Evolutionary conservation across 2,888 invertebrate genomes (phyloP), one percentile per base, ranked within the genome.

Genomic region (Rotaria socialis): DNA sequence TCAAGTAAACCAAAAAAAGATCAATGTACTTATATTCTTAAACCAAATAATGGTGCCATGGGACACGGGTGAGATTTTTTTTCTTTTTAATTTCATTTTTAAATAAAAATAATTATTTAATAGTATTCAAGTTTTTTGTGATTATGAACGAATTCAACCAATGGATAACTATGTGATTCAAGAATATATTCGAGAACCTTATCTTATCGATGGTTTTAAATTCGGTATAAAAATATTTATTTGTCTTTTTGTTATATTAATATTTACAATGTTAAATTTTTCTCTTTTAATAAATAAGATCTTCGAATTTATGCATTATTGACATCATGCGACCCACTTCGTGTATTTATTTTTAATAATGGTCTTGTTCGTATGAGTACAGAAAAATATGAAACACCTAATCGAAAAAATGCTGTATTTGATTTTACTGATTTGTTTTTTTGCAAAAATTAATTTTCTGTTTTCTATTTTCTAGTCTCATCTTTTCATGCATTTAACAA

Each of bases 31-130:
- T 91, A 89, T 88, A 91, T 91, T 86, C 88, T 89, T 41, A 91
- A 91, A 88, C 91, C 91, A 11, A 88, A 90, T 19, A 91, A 91
- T 89, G 91, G 91, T 85, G 91, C 91, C 75, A 91, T 91, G 89
- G 91, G 91, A 56, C 90, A 91, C 88, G 91, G 91, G 90, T 90
- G 88, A 87, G 89, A 75, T n/a, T 55, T 6, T 43, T 85, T 19
- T 41, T 43, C 84, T 56, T 1, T n/a, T 47, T 47, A 24, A 10
- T 24, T 35, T 85, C 67, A 6, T 2, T 43, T 75, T 84, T 27
- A 27, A 24, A 10, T 75, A 7, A 0, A 43, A 24, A 19, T 74
- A 24, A 14, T 58, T 27, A 14, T 67, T n/a, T 88, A 89, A 75
- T 89, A 91, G 91, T 24, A 91, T 91, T 55, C 88, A 88, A 24